phyloP scores from a whole-genome alignment of 1,140 invertebrate species.

The Nasonia longicornis region DNA sequence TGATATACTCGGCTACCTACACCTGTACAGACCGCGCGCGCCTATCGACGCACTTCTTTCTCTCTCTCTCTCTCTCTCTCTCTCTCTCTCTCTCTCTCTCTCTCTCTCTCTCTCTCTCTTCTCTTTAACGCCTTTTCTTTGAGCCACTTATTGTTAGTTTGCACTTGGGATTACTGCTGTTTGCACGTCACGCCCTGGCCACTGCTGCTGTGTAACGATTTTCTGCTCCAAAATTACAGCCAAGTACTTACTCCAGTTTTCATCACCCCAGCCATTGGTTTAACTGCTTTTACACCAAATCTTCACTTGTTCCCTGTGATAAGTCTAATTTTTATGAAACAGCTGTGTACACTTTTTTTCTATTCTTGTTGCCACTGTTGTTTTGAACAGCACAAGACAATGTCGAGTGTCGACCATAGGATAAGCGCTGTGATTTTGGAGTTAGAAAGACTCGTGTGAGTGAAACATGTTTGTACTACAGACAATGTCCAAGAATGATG shows the following conservation, averaged over 20 bases:
- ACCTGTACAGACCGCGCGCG: not conserved
- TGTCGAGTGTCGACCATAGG: not conserved
- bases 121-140: not conserved
- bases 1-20: conserved; percentile 20
- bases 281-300: not conserved
- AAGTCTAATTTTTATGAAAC: not conserved
- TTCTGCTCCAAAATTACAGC: too few species aligned
- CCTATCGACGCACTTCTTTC: not conserved
- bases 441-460: not conserved
- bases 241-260: too few species aligned
- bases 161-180: not conserved
- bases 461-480: not conserved
- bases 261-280: too few species aligned
- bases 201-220: not conserved
- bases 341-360: not conserved
- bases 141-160: not conserved
- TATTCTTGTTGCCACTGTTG: not conserved
- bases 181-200: not conserved
- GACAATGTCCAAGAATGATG: not conserved
- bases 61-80: not conserved
- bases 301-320: not conserved
- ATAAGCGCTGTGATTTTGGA: conserved; percentile 17
- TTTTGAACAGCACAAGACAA: conserved; percentile 6
- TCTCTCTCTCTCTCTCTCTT: not conserved
- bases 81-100: not conserved